Base-by-base conservation (phyloP, 2,113 vertebrate species). In the Proteles cristata region DNA sequence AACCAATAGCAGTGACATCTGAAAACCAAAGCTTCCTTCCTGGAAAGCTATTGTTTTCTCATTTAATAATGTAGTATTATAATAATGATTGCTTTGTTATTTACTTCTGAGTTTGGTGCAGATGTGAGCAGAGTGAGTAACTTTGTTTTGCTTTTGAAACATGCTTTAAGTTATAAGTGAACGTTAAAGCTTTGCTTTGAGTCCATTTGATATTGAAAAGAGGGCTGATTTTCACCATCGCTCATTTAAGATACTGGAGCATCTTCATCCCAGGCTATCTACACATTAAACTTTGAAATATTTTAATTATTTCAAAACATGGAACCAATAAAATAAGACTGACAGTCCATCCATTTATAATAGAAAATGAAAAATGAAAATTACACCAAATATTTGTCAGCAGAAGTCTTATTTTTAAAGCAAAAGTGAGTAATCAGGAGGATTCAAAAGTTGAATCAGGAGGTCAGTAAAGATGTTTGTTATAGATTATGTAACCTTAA, bases 231-330 rank as follows among this genome's bases (percentile, higher is more conserved):
- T 92, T 92, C 43, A 11, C 71, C 61, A 71, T 74, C 81, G 7
- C 33, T 92, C n/a, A 73, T 83, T 86, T 95, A 35, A 92, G 33
- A 55, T 61, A 92, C 35, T 82, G 71, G 53, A 48, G 16, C 68
- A 87, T 35, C n/a, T 77, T 71, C 19, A 45, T 65, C 63, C n/a
- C n/a, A 79, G 10, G 88, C 9, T 83, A 7, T 81, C 33, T 19
- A 58, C 11, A 82, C 17, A 11, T 91, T 91, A 92, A 94, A 97
- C 16, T 50, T n/a, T 55, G 77, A 43, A 96, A 71, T 2, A 85
- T 19, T 69, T 79, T 93, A 71, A 39, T 89, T 86, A 94, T 43
- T n/a, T 66, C 50, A 96, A 73, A 89, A 95, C 31, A 14, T 66
- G 73, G 33, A 89, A 9, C 50, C 26, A 81, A 33, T 6, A 19